Evolutionary conservation across 2,888 invertebrate genomes (phyloP).

Genomic region (Tipula unca): DNA sequence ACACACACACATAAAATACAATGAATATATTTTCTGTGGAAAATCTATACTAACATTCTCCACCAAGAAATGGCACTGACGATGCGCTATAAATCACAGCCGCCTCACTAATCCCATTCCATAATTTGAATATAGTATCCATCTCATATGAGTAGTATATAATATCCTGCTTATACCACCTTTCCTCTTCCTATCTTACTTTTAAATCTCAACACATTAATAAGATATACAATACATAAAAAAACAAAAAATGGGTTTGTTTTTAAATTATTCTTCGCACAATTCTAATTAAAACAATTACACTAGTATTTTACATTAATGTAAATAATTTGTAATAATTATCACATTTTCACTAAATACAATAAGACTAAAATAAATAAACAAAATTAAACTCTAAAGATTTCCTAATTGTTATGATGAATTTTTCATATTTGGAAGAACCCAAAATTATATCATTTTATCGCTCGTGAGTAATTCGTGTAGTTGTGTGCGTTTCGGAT

Average conservation of each 20-base stretch:
- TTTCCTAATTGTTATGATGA: neutral
- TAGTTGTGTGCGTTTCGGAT: neutral
- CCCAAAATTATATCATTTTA: neutral
- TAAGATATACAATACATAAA: neutral
- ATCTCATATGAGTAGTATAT: neutral
- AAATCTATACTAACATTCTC: conserved; percentile 35
- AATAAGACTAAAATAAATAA: neutral
- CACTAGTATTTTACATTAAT: neutral
- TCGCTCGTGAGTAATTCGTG: neutral
- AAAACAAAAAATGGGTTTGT: neutral
- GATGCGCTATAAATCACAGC: conserved; percentile 39
- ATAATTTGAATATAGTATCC: conserved; percentile 29
- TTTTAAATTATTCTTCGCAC: neutral
- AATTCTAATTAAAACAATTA: neutral
- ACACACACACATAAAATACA: neutral
- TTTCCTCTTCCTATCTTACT: neutral
- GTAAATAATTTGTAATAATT: neutral
- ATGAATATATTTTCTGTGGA: neutral
- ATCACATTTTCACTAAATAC: conserved; percentile 14
- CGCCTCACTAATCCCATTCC: conserved; percentile 41
- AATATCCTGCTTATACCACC: neutral
- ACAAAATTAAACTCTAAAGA: neutral
- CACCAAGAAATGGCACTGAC: conserved; percentile 34
- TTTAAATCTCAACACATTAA: neutral
- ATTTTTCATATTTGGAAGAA: neutral